phyloP scores from a whole-genome alignment of 2,113 vertebrate genomes.

The Sisor rabdophorus region DNA sequence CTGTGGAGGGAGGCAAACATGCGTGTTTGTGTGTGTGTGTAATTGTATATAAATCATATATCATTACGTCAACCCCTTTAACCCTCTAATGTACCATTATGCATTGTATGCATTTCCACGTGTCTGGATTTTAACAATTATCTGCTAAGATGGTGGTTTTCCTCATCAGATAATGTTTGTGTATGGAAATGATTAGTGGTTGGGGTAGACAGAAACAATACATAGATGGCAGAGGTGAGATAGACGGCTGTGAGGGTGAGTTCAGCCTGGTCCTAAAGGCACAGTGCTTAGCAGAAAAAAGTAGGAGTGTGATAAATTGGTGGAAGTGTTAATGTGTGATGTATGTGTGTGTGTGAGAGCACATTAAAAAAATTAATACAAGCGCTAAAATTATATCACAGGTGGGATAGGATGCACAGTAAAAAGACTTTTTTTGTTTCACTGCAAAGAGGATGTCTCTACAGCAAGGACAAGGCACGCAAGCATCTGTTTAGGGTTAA shows the following conservation, averaged over 20 bases:
- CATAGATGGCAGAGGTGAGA: not conserved
- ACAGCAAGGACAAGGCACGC: constrained; percentile 67
- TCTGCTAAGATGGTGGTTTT: not conserved
- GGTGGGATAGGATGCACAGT: constrained; percentile 30
- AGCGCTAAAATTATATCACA: not conserved
- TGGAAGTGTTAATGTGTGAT: not conserved
- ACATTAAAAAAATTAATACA: not conserved
- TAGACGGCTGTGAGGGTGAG: not conserved
- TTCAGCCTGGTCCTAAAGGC: constrained; percentile 39
- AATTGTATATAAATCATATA: not conserved
- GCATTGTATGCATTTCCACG: not conserved
- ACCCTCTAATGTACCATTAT: not conserved
- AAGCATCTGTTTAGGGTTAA: constrained; percentile 53
- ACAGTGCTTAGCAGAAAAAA: constrained; percentile 33
- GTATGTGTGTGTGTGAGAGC: not conserved
- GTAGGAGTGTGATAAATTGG: not conserved
- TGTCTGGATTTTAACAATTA: not conserved
- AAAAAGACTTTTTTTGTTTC: constrained; percentile 40
- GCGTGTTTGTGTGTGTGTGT: not conserved
- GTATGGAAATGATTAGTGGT: not conserved
- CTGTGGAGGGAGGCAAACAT: not conserved
- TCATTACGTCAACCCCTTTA: not conserved
- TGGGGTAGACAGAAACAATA: constrained; percentile 4
- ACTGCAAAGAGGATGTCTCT: constrained; percentile 54
- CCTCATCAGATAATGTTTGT: not conserved